A percentile compares a stretch with the other conserved stretches of the same genome.
Evolutionary conservation across 2,113 vertebrate species (phyloP).

Genomic region (Dascyllus trimaculatus): DNA sequence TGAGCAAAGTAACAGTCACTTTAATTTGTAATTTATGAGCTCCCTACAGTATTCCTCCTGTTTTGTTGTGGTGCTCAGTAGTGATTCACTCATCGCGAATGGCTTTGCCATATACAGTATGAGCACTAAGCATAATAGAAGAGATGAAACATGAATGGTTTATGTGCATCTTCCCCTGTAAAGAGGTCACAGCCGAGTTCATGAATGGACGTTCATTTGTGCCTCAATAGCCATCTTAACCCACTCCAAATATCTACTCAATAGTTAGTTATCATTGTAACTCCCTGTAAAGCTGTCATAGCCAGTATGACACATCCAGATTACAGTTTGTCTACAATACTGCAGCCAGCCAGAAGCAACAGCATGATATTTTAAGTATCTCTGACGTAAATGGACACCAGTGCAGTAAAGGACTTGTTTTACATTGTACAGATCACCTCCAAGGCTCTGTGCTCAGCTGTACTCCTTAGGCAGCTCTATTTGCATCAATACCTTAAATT

Average conservation of each 20-base stretch:
- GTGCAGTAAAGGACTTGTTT: constrained; percentile 1
- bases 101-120: not conserved
- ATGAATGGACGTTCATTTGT: constrained; percentile 16
- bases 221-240: not conserved
- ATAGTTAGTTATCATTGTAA: not conserved
- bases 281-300: not conserved
- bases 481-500: not conserved
- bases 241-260: constrained; percentile 4
- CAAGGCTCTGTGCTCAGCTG: not conserved
- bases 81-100: constrained; percentile 3
- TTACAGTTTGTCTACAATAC: not conserved
- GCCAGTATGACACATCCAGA: not conserved
- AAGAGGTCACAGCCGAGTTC: constrained; percentile 19
- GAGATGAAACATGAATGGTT: not conserved
- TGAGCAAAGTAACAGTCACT: constrained; percentile 49
- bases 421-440: constrained; percentile 9
- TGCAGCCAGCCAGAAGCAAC: not conserved
- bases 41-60: constrained; percentile 26
- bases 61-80: constrained; percentile 24
- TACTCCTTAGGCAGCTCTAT: not conserved
- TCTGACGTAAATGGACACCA: not conserved
- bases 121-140: not conserved
- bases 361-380: not conserved
- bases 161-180: not conserved
- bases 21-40: constrained; percentile 56